Percentiles rank a stretch among this genome's conserved stretches.
phyloP scores from a whole-genome alignment of 2,888 invertebrate species.

The Psococerastis gibbosa region DNA sequence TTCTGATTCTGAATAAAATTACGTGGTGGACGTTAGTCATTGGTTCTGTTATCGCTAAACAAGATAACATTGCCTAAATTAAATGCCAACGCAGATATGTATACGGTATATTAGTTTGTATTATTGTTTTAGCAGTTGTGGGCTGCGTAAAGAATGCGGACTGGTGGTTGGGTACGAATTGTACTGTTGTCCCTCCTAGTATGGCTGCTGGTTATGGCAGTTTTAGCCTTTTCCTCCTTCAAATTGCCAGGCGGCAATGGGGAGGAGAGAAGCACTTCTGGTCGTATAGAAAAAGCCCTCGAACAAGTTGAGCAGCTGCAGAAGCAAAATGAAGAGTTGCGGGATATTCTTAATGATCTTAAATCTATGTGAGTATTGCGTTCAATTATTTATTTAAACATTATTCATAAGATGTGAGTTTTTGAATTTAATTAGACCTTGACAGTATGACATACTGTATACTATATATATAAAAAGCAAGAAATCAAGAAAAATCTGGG shows the following conservation, averaged over 20 bases:
- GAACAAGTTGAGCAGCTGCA: neutral
- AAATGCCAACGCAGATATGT: too few species aligned
- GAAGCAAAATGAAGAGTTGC: slow-evolving; percentile 3
- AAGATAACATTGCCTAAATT: too few species aligned
- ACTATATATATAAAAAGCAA: too few species aligned
- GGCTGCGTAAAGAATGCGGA: neutral
- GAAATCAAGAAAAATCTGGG: too few species aligned
- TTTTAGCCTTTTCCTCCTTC: neutral
- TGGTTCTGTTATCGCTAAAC: too few species aligned
- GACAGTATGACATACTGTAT: too few species aligned
- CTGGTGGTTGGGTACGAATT: neutral
- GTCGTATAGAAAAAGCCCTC: slow-evolving; percentile 3
- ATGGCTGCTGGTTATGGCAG: neutral
- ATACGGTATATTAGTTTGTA: too few species aligned
- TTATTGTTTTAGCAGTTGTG: neutral
- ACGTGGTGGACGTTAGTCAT: too few species aligned
- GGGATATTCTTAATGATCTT: slow-evolving; percentile 1
- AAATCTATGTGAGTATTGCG: slow-evolving; percentile 2
- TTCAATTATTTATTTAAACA: too few species aligned
- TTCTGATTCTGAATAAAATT: too few species aligned
- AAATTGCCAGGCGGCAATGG: neutral
- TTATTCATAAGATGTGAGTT: too few species aligned
- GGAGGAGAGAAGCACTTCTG: neutral
- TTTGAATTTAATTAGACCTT: too few species aligned
- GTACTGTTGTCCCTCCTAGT: neutral